phyloP scores from a whole-genome alignment of 2,113 vertebrate species.

The Engraulis encrasicolus region DNA sequence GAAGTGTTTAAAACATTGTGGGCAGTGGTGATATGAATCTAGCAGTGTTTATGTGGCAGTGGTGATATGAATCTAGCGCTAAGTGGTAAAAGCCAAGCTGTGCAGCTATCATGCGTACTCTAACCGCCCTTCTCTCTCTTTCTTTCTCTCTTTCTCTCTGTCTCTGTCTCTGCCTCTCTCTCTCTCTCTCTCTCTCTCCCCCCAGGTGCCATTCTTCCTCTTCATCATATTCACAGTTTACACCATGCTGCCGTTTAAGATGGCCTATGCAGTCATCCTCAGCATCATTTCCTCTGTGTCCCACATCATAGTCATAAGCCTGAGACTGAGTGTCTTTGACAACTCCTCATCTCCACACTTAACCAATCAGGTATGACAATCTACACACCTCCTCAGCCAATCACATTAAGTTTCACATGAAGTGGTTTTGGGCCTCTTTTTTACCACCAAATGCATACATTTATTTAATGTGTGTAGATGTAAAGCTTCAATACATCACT shows the following conservation, averaged over 20 bases:
- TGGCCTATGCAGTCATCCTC: conserved; percentile 78
- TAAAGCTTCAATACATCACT: too few relatives aligned
- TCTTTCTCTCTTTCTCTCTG: conserved; percentile 19
- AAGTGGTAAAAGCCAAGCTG: neutral
- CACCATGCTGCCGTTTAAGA: conserved; percentile 91
- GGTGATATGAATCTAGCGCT: neutral
- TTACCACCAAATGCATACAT: too few relatives aligned
- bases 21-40: neutral
- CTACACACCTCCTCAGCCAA: neutral
- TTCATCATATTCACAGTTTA: conserved; percentile 93
- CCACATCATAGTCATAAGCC: conserved; percentile 80
- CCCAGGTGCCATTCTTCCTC: conserved; percentile 93
- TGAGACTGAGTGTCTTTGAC: conserved; percentile 54
- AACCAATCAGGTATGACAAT: conserved; percentile 75
- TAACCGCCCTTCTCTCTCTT: neutral
- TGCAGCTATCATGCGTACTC: neutral
- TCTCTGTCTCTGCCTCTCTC: conserved; percentile 29
- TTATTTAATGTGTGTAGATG: too few relatives aligned
- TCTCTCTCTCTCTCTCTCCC: conserved; percentile 28
- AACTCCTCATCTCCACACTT: conserved; percentile 22
- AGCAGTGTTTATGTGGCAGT: too few relatives aligned
- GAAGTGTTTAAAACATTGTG: neutral
- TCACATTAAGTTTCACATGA: neutral
- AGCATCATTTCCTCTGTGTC: conserved; percentile 83
- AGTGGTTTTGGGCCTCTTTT: too few relatives aligned